Evolutionary conservation across 2,888 invertebrate genomes (phyloP).

Genomic region (Daptonema setosum): DNA sequence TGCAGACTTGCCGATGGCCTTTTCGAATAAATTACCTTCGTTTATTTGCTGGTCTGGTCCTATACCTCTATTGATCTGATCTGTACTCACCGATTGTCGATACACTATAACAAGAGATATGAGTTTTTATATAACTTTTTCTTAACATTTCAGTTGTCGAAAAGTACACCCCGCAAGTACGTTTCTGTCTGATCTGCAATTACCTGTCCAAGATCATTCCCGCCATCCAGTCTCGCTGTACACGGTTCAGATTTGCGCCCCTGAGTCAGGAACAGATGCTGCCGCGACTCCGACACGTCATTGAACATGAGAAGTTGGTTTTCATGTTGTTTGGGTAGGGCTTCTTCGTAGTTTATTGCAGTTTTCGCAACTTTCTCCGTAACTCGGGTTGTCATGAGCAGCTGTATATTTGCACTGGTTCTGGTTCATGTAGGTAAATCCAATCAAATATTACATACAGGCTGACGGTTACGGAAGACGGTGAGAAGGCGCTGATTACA

Average conservation of each 20-base stretch:
- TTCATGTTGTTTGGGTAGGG: neutral
- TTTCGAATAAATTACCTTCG: too few relatives aligned
- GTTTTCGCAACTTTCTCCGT: too few relatives aligned
- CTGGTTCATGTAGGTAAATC: neutral
- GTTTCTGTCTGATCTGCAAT: conserved; percentile 96
- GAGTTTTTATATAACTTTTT: neutral
- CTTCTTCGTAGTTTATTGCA: neutral
- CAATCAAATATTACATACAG: too few relatives aligned
- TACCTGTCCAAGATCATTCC: conserved; percentile 95
- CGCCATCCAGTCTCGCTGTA: conserved; percentile 89
- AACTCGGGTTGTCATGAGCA: neutral
- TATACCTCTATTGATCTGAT: neutral
- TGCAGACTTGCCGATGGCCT: too few relatives aligned
- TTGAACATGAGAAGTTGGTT: conserved; percentile 24
- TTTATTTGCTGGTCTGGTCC: neutral
- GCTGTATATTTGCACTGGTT: neutral
- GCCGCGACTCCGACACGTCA: conserved; percentile 63
- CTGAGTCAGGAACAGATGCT: conserved; percentile 59
- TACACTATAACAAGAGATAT: neutral
- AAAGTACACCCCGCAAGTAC: conserved; percentile 90
- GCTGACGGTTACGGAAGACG: conserved; percentile 62
- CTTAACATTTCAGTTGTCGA: conserved; percentile 53
- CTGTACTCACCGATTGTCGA: too few relatives aligned
- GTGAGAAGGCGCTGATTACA: conserved; percentile 62
- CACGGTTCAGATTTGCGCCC: conserved; percentile 82